Conservation (phyloP, 2,113 vertebrate species). For the Amphilophus citrinellus region DNA sequence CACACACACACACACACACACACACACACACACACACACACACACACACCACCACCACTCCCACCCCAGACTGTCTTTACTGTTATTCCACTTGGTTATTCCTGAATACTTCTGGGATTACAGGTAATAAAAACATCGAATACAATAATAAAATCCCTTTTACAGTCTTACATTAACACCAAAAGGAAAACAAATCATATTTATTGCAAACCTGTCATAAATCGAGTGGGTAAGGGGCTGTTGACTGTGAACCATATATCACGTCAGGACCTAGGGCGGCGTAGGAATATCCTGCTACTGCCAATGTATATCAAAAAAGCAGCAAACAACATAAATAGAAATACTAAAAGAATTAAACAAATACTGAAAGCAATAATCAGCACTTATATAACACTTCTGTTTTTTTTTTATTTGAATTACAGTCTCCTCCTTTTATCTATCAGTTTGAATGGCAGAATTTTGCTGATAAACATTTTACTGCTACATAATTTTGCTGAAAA, state of each 20-base stretch:
- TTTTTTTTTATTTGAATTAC: neutral
- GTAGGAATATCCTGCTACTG: neutral
- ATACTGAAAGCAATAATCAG: neutral
- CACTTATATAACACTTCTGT: neutral
- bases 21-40: no score
- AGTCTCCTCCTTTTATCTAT: neutral
- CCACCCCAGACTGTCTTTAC: neutral
- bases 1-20: no score
- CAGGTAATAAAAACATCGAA: constrained; percentile 41
- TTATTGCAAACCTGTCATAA: constrained; percentile 36
- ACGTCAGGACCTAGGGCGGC: neutral
- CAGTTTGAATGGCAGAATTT: neutral
- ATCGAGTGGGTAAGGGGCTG: constrained; percentile 32
- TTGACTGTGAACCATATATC: constrained; percentile 28
- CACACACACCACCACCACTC: neutral
- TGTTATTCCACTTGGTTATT: neutral
- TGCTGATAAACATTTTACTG: neutral
- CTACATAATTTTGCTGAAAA: neutral
- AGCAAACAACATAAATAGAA: neutral
- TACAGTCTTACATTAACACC: constrained; percentile 32
- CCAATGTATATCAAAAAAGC: neutral
- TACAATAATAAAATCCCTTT: constrained; percentile 24
- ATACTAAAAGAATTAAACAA: neutral
- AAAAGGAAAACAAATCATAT: constrained; percentile 29
- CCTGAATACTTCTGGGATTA: neutral